phyloP scores from a whole-genome alignment of 2,113 vertebrate genomes.

The Galbula dea region DNA sequence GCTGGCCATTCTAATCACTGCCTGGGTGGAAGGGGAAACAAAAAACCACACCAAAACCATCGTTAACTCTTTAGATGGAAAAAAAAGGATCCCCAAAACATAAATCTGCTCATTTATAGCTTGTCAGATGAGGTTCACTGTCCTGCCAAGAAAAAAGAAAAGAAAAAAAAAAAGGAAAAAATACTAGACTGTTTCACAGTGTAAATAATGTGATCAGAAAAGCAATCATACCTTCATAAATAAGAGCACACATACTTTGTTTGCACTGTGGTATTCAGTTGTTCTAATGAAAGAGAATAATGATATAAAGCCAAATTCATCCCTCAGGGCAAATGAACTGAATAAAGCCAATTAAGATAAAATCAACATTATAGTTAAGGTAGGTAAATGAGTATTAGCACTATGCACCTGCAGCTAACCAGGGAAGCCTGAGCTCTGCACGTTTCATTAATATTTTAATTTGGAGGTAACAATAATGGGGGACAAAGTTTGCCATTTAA shows the following conservation, averaged over 20 bases:
- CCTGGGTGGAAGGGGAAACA: background rate
- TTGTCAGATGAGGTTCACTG: background rate
- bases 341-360: background rate
- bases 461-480: background rate
- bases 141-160: background rate
- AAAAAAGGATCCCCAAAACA: too few species aligned
- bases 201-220: background rate
- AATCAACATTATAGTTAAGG: background rate
- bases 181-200: background rate
- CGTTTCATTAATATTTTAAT: background rate
- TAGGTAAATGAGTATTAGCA: background rate
- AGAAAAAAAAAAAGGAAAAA: background rate
- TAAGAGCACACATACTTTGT: background rate
- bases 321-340: background rate
- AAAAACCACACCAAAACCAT: too few species aligned
- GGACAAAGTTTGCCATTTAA: background rate
- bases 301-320: background rate
- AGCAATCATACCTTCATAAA: background rate
- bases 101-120: too few species aligned
- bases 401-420: background rate
- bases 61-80: background rate
- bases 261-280: background rate
- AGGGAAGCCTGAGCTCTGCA: background rate
- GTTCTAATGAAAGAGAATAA: background rate
- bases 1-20: constrained; percentile 65